Base-by-base conservation (phyloP, 2,113 vertebrate species). In the Ceuthmochares aereus region DNA sequence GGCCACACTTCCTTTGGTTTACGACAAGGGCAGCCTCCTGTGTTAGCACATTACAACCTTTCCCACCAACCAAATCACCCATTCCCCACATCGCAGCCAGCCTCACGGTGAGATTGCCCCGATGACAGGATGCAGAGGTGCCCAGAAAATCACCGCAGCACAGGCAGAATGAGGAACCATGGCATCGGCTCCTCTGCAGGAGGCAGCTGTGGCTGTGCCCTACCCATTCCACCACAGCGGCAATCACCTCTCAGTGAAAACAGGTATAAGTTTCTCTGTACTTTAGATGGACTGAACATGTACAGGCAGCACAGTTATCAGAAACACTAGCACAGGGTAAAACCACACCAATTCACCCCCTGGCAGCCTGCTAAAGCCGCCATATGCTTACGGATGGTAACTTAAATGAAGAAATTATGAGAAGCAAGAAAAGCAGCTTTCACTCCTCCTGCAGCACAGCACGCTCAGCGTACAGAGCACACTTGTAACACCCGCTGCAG, bases 91-190 rank as follows among this genome's bases (percentile, higher is more conserved):
- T 8, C 78, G 49, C 32, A 59, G 8, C 12, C 45, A 34, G 49
- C 20, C 68, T 43, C 68, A 69, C 60, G 40, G 52, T n/a, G 27
- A 60, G 25, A 26, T 52, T 77, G 51, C 54, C 56, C 1, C 32
- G 34, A 25, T 10, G 2, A 26, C 7, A 30, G 11, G 42, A 70
- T 70, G 59, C 60, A 37, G 4, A 20, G 12, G 25, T 15, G 19
- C n/a, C 9, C 13, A 4, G 63, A 29, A 29, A 68, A 29, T 49
- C 29, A 8, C 21, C 0, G 0, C 3, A 16, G 15, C 13, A 36
- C 64, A 77, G 69, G 37, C 14, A 58, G 51, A 23, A 5, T 22
- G 16, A 34, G 4, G 20, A 83, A 64, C 9, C 10, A 59, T 55
- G 75, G 67, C 70, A 79, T 23, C 6, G 76, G n/a, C 34, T 32